phyloP scores from a whole-genome alignment of 2,113 vertebrate genomes.

The Oreochromis spilurus region DNA sequence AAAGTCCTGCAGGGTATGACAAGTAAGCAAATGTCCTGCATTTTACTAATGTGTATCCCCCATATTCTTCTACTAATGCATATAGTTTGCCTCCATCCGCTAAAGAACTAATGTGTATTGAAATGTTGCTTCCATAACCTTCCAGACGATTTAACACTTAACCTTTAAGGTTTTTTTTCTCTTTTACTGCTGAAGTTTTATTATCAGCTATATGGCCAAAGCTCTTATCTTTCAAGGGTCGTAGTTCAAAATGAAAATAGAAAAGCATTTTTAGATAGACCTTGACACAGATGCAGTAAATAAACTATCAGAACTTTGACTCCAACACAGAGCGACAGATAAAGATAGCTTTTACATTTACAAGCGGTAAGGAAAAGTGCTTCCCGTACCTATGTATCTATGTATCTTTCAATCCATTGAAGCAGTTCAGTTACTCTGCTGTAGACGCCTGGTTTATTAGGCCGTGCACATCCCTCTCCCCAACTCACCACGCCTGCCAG shows the following conservation, averaged over 20 bases:
- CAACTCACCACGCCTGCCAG: constrained; percentile 85
- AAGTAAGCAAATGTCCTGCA: rapidly evolving
- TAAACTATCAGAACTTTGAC: neutral
- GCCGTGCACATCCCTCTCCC: constrained; percentile 82
- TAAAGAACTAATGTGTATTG: neutral
- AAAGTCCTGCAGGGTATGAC: neutral
- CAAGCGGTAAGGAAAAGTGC: neutral
- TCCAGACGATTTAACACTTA: neutral
- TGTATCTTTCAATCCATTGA: constrained; percentile 65
- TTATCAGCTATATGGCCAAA: neutral
- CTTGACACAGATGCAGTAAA: neutral
- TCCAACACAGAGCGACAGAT: rapidly evolving
- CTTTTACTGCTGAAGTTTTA: neutral
- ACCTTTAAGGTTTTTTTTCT: neutral
- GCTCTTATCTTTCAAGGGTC: neutral
- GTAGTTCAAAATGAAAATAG: neutral
- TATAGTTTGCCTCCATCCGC: neutral
- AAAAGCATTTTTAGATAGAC: neutral
- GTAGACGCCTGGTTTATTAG: constrained; percentile 83
- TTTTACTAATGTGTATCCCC: neutral
- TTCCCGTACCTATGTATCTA: constrained; percentile 11
- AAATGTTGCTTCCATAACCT: neutral
- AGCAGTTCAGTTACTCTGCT: constrained; percentile 74
- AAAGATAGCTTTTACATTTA: neutral
- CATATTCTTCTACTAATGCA: neutral